Base-by-base conservation (phyloP, 2,113 vertebrate genomes). In the Propithecus coquereli region DNA sequence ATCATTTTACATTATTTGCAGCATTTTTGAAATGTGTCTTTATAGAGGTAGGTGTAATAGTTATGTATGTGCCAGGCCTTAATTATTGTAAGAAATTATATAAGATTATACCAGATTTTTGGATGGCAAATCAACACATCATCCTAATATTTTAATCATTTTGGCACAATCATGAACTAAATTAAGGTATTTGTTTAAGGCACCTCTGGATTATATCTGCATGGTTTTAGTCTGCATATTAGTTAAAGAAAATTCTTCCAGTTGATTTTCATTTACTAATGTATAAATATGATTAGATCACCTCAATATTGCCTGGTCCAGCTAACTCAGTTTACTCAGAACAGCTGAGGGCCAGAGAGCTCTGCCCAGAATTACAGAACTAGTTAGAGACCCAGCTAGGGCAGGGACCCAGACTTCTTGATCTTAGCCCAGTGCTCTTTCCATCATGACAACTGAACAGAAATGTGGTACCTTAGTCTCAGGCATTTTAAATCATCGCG, bases 401-500 rank as follows among this genome's bases (percentile, higher is more conserved):
- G 12, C 73, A 73, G 68, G 57, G 23, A 27, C 70, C 50, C n/a
- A 40, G 23, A 43, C 30, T 79, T 89, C 71, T 45, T 86, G 40
- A 74, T n/a, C 45, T 90, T 61, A 84, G 71, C 68, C 54, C 25
- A 27, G 45, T 0, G 27, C 5, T 79, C 59, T n/a, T 90, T 61
- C 65, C 70, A 79, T 45, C 6, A 27, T 7, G 25, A 61, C 22
- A 85, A 63, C 3, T 5, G 1, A 90, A 81, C n/a, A 93, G 27
- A 87, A 93, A 54, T 79, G 63, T 14, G 37, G 98, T 99, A 99
- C 99, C 99, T 99, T 98, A 99, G 98, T 97, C 99, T 99, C 98
- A 99, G 98, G 98, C 98, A 99, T 98, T 99, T 99, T 98, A 99
- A 98, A 96, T 99, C 99, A 18, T 99, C 99, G 96, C 99, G 99